Base-by-base conservation (phyloP, 2,113 vertebrate genomes). In the Platycercus adscitus region DNA sequence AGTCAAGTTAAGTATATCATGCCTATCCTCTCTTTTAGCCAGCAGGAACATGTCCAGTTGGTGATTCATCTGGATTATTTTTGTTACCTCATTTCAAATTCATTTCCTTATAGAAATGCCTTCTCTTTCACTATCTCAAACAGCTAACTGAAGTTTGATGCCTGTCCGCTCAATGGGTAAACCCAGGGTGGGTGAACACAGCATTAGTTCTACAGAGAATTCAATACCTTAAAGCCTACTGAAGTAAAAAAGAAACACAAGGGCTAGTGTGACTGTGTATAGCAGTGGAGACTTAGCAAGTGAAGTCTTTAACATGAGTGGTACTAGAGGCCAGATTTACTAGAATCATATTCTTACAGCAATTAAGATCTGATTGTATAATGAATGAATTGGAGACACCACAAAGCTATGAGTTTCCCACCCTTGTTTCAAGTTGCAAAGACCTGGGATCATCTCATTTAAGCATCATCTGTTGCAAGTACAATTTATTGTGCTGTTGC, bases 361-460 rank as follows among this genome's bases (percentile, higher is more conserved):
- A 97, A 95, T 97, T 95, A 97, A 96, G 82, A 95, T 95, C 81
- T 3, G 60, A 94, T 96, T 91, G 90, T 95, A 87, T 93, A 88
- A 93, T 77, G 92, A 96, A 89, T 94, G 81, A 94, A 91, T 75
- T 81, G 78, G 81, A 93, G 90, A 85, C 88, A 69, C 85, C 95
- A 47, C 96, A 97, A 80, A 93, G 66, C 92, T 93, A 5, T 2
- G 24, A 93, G 82, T 94, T 96, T 97, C 95, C 95, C 94, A 95
- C 85, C 93, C 88, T 82, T 76, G 56, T 88, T 88, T 91, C 75
- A 80, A 76, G 63, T 41, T 86, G 79, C 90, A 76, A 72, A 94
- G 95, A 80, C 81, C 66, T 90, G 81, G 66, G 88, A 88, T 93
- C 95, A 88, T 95, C 90, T 91, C 16, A 0, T 79, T 89, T 58